Conservation (phyloP, 2,888 invertebrate species). For the Acrocyrtus sp. region DNA sequence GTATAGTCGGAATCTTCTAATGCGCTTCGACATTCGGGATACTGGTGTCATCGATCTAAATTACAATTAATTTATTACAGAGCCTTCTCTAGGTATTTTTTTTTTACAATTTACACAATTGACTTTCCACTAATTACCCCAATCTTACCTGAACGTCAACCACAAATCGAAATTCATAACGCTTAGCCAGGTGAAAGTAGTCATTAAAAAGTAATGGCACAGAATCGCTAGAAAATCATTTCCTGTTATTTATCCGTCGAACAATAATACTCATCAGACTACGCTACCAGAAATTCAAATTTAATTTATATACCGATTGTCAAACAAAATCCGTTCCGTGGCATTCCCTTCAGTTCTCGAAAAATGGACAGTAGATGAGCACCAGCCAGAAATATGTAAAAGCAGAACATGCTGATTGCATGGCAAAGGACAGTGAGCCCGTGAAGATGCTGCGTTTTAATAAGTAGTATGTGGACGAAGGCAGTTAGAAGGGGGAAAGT, state of each 20-base stretch:
- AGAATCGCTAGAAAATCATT: conserved; percentile 42
- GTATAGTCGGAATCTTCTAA: conserved; percentile 48
- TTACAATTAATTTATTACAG: too few species aligned
- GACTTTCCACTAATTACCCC: too few species aligned
- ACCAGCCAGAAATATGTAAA: conserved; percentile 41
- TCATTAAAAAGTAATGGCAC: conserved; percentile 50
- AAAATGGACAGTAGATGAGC: conserved; percentile 34
- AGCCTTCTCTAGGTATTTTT: too few species aligned
- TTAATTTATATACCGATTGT: conserved; percentile 45
- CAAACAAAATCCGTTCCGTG: conserved; percentile 18
- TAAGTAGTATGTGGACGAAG: conserved; percentile 33
- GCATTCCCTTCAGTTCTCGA: conserved; percentile 9
- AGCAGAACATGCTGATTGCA: conserved; percentile 44
- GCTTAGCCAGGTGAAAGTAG: conserved; percentile 50
- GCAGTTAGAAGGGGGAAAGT: conserved; percentile 43
- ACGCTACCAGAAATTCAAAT: too few species aligned
- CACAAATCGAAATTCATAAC: conserved; percentile 54
- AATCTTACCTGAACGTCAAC: conserved; percentile 51
- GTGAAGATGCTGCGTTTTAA: conserved; percentile 52
- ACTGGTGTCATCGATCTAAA: conserved; percentile 50
- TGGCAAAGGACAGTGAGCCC: conserved; percentile 50
- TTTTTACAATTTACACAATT: too few species aligned
- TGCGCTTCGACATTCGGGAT: conserved; percentile 42
- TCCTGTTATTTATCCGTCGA: too few species aligned
- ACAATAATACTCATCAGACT: too few species aligned